A percentile compares a stretch with the other conserved stretches of the same genome.
phyloP scores from a whole-genome alignment of 2,888 invertebrate genomes.

The Iselma pallidipennis region DNA sequence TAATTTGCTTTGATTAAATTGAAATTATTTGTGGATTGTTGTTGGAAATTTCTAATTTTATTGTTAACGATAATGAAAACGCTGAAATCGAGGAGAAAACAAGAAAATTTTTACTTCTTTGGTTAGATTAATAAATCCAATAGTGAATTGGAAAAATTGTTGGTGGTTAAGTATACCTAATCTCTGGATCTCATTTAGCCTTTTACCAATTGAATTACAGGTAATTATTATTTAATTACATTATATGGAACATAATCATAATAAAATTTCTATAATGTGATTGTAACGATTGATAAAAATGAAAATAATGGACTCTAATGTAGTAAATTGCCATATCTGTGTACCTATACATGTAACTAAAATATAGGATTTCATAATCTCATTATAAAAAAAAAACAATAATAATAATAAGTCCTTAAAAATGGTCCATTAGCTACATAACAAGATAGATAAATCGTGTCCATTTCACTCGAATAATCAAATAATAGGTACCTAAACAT shows the following conservation, averaged over 20 bases:
- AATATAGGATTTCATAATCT: not conserved
- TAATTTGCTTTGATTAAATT: no score
- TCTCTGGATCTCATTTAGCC: not conserved
- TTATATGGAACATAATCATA: slow-evolving; percentile 20
- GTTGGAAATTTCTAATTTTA: no score
- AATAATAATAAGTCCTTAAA: not conserved
- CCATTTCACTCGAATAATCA: not conserved
- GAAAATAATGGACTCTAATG: not conserved
- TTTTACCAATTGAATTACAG: not conserved
- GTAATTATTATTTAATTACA: slow-evolving; percentile 26
- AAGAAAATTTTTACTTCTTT: no score
- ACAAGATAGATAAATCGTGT: not conserved
- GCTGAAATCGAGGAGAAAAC: no score
- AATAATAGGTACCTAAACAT: not conserved
- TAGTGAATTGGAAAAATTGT: no score
- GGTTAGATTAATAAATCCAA: no score
- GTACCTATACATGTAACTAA: not conserved
- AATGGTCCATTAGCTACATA: not conserved
- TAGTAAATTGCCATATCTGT: no score
- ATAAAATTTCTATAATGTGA: slow-evolving; percentile 4
- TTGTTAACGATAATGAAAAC: no score
- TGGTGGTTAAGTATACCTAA: not conserved
- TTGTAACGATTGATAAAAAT: not conserved
- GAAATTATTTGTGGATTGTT: no score
- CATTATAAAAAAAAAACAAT: not conserved